Base-by-base conservation (phyloP, 2,113 vertebrate genomes). In the Varanus komodoensis region DNA sequence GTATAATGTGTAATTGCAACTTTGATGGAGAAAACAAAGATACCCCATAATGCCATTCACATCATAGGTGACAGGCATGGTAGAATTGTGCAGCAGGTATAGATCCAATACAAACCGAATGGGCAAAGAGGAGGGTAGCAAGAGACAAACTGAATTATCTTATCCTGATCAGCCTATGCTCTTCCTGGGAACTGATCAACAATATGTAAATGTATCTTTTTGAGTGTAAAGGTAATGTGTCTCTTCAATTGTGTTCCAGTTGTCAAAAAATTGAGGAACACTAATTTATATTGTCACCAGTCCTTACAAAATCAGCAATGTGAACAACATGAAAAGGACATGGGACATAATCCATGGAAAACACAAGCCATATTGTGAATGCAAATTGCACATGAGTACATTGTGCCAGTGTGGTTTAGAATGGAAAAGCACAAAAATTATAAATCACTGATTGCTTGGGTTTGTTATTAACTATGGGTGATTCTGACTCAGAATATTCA, bases 401-500 rank as follows among this genome's bases (percentile, higher is more conserved):
- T 44, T 75, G 81, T 67, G 61, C 61, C 29, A 85, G 38, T 34
- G 25, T 69, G 8, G 5, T 38, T 68, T 78, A 54, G 4, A 71
- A 85, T 50, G 12, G 90, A 89, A 8, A 92, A 48, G 34, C 90
- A 50, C 50, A 82, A 91, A 87, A n/a, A 77, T 73, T 92, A 83
- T 15, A 52, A 44, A 69, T 87, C 83, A 6, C 1, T 2, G 61
- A 6, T 85, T 81, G 85, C 90, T 95, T 48, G 89, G 79, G 78
- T 50, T 34, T 50, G 69, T 87, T 48, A 88, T 89, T 44, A 90
- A 80, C 57, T 29, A 14, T 50, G 82, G 71, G 38, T 93, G 88
- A 91, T 92, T 87, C 83, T 94, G 88, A 92, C 91, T 86, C 82
- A 87, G 44, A 50, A 21, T 84, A 85, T 87, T 92, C 68, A 14